Percentiles rank a stretch among this genome's conserved stretches.
phyloP scores from a whole-genome alignment of 2,113 vertebrate species.

The Sarotherodon lohbergeri region DNA sequence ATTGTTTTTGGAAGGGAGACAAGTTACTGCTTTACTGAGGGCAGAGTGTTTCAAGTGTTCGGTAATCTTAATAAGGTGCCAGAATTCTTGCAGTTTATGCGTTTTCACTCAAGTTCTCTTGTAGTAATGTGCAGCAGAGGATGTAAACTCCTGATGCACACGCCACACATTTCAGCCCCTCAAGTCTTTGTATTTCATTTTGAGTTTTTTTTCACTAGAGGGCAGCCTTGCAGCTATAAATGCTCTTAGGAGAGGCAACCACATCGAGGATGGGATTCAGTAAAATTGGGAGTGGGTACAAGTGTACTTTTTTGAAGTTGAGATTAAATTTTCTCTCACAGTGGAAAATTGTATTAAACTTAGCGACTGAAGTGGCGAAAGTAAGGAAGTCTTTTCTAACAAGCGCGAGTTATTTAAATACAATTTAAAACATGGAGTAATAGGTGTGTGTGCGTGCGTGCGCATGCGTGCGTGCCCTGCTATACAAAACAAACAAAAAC shows the following conservation, averaged over 20 bases:
- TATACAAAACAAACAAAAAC: not conserved
- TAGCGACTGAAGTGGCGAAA: not conserved
- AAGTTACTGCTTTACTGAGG: slow-evolving; percentile 15
- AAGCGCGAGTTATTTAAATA: slow-evolving; percentile 32
- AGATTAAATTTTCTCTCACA: not conserved
- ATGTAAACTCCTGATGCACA: not conserved
- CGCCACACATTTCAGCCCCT: not conserved
- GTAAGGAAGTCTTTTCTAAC: not conserved
- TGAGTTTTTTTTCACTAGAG: slow-evolving; percentile 29
- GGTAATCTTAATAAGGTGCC: not conserved
- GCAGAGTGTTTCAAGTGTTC: not conserved
- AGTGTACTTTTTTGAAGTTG: not conserved
- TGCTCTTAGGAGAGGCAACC: not conserved
- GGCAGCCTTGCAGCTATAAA: slow-evolving; percentile 6
- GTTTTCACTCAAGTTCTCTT: not conserved
- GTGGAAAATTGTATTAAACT: not conserved
- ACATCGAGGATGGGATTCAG: not conserved
- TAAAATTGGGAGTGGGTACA: not conserved
- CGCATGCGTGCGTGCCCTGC: not conserved
- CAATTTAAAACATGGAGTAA: not conserved
- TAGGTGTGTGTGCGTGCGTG: not conserved
- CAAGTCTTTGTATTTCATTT: not conserved
- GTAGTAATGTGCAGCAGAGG: not conserved
- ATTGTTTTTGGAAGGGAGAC: slow-evolving; percentile 9
- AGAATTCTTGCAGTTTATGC: not conserved